Evolutionary conservation across 2,113 vertebrate genomes (phyloP).

Genomic region (Paratilapia polleni): DNA sequence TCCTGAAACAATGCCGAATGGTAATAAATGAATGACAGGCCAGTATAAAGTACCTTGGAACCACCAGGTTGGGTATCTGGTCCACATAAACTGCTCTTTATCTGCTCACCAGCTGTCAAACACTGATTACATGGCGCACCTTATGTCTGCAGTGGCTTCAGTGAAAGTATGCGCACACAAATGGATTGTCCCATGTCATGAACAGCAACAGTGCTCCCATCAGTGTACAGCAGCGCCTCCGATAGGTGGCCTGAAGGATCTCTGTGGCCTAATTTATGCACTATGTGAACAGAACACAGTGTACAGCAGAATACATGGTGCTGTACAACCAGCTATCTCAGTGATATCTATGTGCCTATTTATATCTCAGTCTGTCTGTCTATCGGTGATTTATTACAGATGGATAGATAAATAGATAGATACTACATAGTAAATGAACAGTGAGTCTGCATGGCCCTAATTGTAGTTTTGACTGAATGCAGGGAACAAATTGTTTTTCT

Average conservation of each 20-base stretch:
- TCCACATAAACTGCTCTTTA: neutral
- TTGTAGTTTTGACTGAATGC: no score
- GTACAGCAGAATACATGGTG: neutral
- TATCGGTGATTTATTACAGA: neutral
- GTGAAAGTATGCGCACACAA: neutral
- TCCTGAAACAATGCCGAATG: neutral
- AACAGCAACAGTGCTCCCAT: neutral
- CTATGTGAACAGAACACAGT: slow-evolving; percentile 15
- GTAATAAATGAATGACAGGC: neutral
- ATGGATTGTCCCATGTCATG: slow-evolving; percentile 20
- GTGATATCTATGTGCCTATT: neutral
- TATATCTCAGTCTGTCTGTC: neutral
- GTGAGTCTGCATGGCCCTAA: no score
- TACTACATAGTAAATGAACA: no score
- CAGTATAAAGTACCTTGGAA: neutral
- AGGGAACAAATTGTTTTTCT: no score
- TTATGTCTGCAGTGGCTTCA: neutral
- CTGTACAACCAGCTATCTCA: neutral
- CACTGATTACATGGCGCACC: neutral
- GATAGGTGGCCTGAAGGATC: neutral
- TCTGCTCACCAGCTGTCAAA: neutral
- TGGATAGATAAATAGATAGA: neutral
- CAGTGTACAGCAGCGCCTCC: slow-evolving; percentile 60
- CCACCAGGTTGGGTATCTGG: neutral
- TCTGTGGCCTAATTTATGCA: neutral